phyloP scores from a whole-genome alignment of 2,888 invertebrate species.

The Drosophila emarginata region DNA sequence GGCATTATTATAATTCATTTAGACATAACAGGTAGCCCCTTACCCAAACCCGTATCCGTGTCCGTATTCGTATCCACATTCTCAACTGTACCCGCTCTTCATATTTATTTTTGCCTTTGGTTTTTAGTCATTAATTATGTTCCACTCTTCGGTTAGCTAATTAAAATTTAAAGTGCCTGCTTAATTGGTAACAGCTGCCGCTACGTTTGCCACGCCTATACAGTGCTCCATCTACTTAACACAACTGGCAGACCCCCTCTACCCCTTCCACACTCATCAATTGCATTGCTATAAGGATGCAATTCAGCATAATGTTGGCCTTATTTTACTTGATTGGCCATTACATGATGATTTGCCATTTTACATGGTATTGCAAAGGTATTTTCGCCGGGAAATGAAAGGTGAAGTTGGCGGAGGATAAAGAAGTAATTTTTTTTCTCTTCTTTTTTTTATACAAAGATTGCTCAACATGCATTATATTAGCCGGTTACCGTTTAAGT shows the following conservation, averaged over 20 bases:
- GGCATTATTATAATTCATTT: conserved; percentile 68
- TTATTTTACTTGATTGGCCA: neutral
- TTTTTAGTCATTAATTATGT: conserved; percentile 67
- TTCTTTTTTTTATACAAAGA: no score
- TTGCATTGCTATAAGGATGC: neutral
- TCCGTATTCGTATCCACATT: conserved; percentile 13
- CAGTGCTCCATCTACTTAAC: conserved; percentile 6
- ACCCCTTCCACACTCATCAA: neutral
- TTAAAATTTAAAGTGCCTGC: conserved; percentile 69
- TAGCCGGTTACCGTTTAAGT: neutral
- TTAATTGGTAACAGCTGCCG: conserved; percentile 63
- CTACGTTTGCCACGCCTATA: conserved; percentile 34
- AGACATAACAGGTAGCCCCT: conserved; percentile 11
- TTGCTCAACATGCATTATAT: neutral
- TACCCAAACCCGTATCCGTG: no score
- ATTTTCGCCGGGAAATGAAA: no score
- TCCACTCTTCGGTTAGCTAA: conserved; percentile 58
- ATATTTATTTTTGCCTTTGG: conserved; percentile 44
- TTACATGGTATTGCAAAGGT: neutral
- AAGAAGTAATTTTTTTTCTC: no score
- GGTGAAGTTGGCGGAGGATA: no score
- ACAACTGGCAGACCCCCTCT: neutral
- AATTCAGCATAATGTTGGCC: conserved; percentile 1
- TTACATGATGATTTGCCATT: conserved; percentile 1
- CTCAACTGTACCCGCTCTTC: conserved; percentile 1